Evolutionary conservation across 2,888 invertebrate genomes (phyloP), one percentile per base, ranked within the genome.

Genomic region (Ophioninae sp.): DNA sequence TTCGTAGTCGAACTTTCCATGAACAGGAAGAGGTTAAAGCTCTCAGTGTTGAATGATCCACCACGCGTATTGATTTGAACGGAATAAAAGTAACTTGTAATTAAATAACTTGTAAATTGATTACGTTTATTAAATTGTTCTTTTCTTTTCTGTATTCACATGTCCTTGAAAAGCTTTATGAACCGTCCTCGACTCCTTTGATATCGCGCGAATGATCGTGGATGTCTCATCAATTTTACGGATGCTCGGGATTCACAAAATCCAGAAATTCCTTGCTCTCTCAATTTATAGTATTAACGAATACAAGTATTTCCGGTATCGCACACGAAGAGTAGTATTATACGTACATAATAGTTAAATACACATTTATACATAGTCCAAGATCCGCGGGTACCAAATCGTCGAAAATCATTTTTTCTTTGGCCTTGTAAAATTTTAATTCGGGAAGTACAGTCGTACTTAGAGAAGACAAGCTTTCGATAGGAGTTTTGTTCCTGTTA

Each of bases 221-320:
- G 37, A 51, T 37, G 17, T 20, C 13, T 8, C 22, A 22, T 17
- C 37, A 51, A 22, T 20, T 13, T 10, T 5, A 17, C 10, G 3
- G 58, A 67, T 59, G 20, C 17, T 17, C 10, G 44, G 37, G 22
- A 17, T 71, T 63, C 0, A 59, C 51, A 17, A 8, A 63, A 56
- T 9, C 13, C 30, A 20, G 30, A 37, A 9, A 9, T 68, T 81
- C 6, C 44, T 80, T 44, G 64, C 71, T 81, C 44, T 75, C 78
- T 83, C 71, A 64, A 78, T 81, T 78, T 83, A 81, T 83, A 83
- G 81, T 83, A 78, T 81, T 81, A 83, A 83, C 81, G 81, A 71
- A 75, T 81, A 83, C 83, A 81, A 81, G 58, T 77, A 78, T 78
- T 83, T 75, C 74, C 67, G 69, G 67, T 78, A 83, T 83, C 75